These are phyloP conservation scores for Dryoscopus gambensis DNA, from an alignment of 2,113 vertebrate genomes.

Conservation along the genomic window DNA sequence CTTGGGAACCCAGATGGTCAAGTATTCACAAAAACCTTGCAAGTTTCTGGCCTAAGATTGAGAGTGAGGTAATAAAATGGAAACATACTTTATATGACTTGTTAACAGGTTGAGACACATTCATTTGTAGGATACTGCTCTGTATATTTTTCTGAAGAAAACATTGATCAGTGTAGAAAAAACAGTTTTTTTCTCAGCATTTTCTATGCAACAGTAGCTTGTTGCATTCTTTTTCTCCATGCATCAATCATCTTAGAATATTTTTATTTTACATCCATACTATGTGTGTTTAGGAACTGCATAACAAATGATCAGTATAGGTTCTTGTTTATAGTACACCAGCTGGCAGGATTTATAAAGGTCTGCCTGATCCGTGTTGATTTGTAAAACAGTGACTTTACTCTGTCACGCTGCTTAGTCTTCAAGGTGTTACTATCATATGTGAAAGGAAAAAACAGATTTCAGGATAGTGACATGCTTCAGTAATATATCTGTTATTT, in stretches of 20 bases:
- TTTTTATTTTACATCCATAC: neutral
- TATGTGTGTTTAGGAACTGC: neutral
- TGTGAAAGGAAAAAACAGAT: neutral
- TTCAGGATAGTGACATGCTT: neutral
- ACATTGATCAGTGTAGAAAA: neutral
- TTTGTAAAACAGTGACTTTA: neutral
- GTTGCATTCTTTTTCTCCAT: neutral
- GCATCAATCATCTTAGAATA: neutral
- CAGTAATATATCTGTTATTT: neutral
- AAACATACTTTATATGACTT: neutral
- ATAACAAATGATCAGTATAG: neutral
- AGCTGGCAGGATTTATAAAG: neutral
- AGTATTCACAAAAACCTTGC: neutral
- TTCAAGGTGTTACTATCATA: conserved; percentile 21
- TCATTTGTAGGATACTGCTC: neutral
- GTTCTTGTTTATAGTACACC: neutral
- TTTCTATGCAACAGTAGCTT: neutral
- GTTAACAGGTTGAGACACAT: neutral
- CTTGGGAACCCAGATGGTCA: neutral
- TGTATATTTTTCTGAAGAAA: neutral
- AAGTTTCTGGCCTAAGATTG: neutral
- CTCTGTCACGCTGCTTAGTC: neutral
- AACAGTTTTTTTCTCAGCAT: neutral
- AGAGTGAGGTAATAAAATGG: neutral
- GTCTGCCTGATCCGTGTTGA: neutral